phyloP scores from a whole-genome alignment of 2,113 vertebrate genomes.

The Callipepla squamata region DNA sequence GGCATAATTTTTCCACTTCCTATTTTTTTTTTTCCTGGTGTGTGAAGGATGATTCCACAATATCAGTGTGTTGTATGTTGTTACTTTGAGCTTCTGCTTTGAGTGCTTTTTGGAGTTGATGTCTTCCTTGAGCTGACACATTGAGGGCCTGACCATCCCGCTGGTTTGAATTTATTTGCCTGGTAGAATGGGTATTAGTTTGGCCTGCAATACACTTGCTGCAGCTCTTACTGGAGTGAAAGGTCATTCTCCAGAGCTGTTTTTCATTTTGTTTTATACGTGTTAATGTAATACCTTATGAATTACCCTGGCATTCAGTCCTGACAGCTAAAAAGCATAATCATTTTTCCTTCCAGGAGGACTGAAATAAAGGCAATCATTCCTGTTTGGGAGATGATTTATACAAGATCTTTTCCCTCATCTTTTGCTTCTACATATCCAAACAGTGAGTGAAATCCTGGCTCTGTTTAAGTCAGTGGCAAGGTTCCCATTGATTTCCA shows the following conservation, averaged over 20 bases:
- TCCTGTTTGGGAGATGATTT: constrained; percentile 77
- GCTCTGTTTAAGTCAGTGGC: background rate
- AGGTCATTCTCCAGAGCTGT: constrained; percentile 79
- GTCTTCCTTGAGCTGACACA: background rate
- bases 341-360: constrained; percentile 77
- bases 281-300: constrained; percentile 84
- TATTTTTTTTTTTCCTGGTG: background rate
- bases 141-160: constrained; percentile 9
- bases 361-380: constrained; percentile 76
- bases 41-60: background rate
- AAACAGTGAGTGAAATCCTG: constrained; percentile 34
- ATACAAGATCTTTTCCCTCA: constrained; percentile 70
- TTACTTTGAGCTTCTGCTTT: background rate
- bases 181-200: constrained; percentile 77
- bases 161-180: constrained; percentile 78
- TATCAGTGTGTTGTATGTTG: background rate
- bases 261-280: constrained; percentile 84
- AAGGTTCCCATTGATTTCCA: constrained; percentile 12
- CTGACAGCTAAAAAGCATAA: constrained; percentile 85
- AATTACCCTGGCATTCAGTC: constrained; percentile 76
- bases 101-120: constrained; percentile 22
- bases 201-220: constrained; percentile 79
- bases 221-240: constrained; percentile 78
- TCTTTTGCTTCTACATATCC: constrained; percentile 62
- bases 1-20: background rate